Evolutionary conservation across 2,113 vertebrate genomes (phyloP).

Genomic region (Hydrochoerus hydrochaeris): DNA sequence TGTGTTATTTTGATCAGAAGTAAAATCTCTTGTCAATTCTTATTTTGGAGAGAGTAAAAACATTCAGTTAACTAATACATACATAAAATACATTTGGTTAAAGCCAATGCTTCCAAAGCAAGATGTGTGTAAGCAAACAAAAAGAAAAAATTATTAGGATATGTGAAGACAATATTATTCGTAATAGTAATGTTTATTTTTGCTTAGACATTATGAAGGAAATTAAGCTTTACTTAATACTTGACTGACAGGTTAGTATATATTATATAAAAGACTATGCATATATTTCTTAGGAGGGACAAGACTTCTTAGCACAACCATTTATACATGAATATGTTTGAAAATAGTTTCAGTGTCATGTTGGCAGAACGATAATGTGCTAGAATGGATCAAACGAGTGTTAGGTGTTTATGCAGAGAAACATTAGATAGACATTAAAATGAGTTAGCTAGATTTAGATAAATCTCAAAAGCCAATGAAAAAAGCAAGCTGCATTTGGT

Average conservation of each 20-base stretch:
- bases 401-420: constrained; percentile 18
- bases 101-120: neutral
- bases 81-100: neutral
- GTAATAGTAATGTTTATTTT: neutral
- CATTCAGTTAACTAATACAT: neutral
- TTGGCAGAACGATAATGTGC: neutral
- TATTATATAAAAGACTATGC: neutral
- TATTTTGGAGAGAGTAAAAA: neutral
- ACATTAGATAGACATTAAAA: constrained; percentile 48
- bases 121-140: neutral
- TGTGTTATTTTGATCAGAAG: neutral
- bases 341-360: constrained; percentile 24
- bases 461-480: neutral
- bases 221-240: neutral
- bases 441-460: constrained; percentile 6
- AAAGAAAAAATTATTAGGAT: neutral
- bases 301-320: neutral
- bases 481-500: neutral
- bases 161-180: neutral
- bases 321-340: neutral
- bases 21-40: neutral
- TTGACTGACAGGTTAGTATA: neutral
- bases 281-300: neutral
- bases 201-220: constrained; percentile 29
- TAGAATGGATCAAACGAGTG: neutral